Evolutionary conservation across 1,140 invertebrate species (phyloP), one percentile per base, ranked within the genome.

Genomic region (Drosophila seguyi): DNA sequence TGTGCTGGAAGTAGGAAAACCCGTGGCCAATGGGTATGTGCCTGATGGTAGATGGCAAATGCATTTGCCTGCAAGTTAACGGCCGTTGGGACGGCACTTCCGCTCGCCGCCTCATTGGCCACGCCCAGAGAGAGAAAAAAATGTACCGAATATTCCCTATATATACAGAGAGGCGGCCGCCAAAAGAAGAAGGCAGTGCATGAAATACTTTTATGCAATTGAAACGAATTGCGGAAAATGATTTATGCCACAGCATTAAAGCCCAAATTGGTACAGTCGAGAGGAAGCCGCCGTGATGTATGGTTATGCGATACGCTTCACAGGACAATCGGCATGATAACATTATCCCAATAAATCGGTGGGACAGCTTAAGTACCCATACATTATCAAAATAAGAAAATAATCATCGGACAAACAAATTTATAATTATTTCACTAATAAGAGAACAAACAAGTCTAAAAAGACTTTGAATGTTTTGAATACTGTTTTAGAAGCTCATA

Each of bases 121-220:
- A 81, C 82, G 73, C 82, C 81, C 67, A 38, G 56, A 66, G 41
- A 16, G 3, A 6, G 25, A 27, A 22, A 63, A 41, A 60, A 36
- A 13, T 10, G 5, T 27, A 76, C 60, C 65, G 58, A 80, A 75
- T 69, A 58, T 66, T 75, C 20, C 62, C 45, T 45, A 34, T 31
- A 48, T 56, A 42, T 29, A 39, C n/a, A 38, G 8, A 59, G 29
- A 31, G 44, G 42, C 38, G 34, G 31, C 38, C 27, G n/a, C 48
- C 47, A 25, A 56, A 44, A 61, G 60, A 48, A 50, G 47, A 29
- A 55, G 61, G 42, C 38, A 55, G 59, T 65, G 68, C 69, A 74
- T 84, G 73, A 88, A 87, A 88, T 90, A 88, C 82, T 83, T 84
- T 80, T 58, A 72, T 67, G 85, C 85, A 88, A 87, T 88, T 88